phyloP scores from a whole-genome alignment of 2,888 invertebrate species.

The Aquatica leii region DNA sequence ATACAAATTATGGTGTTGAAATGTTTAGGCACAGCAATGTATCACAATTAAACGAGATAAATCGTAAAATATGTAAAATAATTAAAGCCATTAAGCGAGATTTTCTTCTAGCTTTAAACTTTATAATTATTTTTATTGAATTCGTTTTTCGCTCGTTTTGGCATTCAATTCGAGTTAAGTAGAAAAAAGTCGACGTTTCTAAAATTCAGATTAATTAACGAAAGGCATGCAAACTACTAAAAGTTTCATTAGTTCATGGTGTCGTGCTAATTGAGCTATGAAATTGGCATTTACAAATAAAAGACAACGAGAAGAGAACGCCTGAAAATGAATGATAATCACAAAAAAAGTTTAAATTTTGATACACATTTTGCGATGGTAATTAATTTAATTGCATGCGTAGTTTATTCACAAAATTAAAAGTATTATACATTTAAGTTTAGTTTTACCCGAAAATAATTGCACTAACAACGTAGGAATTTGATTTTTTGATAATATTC shows the following conservation, averaged over 20 bases:
- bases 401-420: background rate
- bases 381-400: conserved; percentile 3
- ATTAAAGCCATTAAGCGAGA: no score
- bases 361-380: conserved; percentile 4
- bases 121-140: no score
- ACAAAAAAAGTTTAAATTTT: conserved; percentile 5
- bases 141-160: no score
- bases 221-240: conserved; percentile 5
- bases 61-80: no score
- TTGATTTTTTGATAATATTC: no score
- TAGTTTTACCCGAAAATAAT: no score
- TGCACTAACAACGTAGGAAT: no score
- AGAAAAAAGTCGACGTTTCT: background rate
- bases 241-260: conserved; percentile 11
- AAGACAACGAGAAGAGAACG: conserved; percentile 4
- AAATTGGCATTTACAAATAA: conserved; percentile 6
- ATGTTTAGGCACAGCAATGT: no score
- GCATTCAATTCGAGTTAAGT: no score
- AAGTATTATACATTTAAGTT: background rate
- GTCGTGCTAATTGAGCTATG: conserved; percentile 4
- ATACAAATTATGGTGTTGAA: no score
- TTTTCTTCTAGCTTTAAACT: no score
- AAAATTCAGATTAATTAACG: conserved; percentile 9
- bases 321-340: conserved; percentile 12
- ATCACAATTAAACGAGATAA: no score